phyloP scores from a whole-genome alignment of 2,113 vertebrate species.

The Brachyhypopomus gauderio region DNA sequence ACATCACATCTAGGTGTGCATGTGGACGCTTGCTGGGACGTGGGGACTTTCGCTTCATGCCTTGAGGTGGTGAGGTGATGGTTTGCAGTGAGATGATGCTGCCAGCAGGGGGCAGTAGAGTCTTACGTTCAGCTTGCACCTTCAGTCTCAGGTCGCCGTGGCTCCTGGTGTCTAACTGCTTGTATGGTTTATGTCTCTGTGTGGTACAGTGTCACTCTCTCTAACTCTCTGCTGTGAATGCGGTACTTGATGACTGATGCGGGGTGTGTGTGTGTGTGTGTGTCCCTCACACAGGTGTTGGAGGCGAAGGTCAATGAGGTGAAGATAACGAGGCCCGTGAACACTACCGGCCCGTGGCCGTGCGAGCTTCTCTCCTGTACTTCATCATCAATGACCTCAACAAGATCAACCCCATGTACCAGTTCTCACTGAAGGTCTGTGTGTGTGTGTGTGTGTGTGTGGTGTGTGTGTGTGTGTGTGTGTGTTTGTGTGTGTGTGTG shows the following conservation, averaged over 20 bases:
- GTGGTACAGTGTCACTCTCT: not conserved
- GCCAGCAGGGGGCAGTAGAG: not conserved
- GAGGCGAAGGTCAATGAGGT: slow-evolving; percentile 80
- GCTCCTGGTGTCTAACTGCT: not conserved
- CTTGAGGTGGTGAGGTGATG: not conserved
- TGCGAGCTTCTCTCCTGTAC: slow-evolving; percentile 78
- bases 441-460: not conserved
- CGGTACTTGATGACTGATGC: slow-evolving; percentile 2
- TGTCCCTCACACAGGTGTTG: slow-evolving; percentile 68
- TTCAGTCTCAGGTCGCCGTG: no score
- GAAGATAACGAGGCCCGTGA: slow-evolving; percentile 79
- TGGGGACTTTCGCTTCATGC: no score
- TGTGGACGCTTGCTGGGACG: not conserved
- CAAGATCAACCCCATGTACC: slow-evolving; percentile 86
- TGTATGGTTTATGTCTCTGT: not conserved
- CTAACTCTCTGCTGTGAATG: not conserved
- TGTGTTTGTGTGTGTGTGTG: not conserved
- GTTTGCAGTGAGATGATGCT: not conserved
- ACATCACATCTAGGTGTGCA: not conserved
- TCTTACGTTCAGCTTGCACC: not conserved
- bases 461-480: not conserved
- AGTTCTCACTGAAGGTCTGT: slow-evolving; percentile 81
- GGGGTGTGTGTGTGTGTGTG: not conserved
- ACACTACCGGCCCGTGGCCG: slow-evolving; percentile 77
- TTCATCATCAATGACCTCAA: slow-evolving; percentile 83